Evolutionary conservation across 37 sponge, comb jelly and placozoan species (phyloP).

Genomic region (Mnemiopsis leidyi): DNA sequence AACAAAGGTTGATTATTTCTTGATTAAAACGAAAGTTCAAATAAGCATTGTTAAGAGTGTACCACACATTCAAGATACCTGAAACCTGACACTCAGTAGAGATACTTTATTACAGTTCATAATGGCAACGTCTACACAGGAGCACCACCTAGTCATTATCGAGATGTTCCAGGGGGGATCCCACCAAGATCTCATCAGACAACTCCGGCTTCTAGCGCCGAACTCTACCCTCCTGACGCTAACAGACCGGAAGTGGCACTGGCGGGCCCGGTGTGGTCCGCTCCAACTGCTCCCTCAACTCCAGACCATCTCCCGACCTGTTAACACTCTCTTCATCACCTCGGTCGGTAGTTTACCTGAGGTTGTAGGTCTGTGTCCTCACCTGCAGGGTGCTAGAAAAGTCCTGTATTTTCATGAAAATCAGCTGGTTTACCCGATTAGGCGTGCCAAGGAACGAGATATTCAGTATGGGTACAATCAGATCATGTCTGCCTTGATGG

Average conservation of each 20-base stretch:
- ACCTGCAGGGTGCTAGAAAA: constrained; percentile 70
- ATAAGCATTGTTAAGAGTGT: too few relatives aligned
- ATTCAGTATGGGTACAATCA: constrained; percentile 91
- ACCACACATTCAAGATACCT: too few relatives aligned
- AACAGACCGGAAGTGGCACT: constrained; percentile 86
- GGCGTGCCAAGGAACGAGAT: constrained; percentile 81
- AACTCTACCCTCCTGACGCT: constrained; percentile 70
- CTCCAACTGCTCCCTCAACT: constrained; percentile 68
- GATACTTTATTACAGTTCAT: too few relatives aligned
- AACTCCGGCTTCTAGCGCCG: constrained; percentile 68
- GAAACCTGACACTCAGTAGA: too few relatives aligned
- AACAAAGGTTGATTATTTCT: too few relatives aligned
- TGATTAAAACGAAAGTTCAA: too few relatives aligned
- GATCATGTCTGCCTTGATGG: constrained; percentile 85
- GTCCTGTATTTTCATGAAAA: constrained; percentile 94
- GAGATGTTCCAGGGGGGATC: constrained; percentile 90
- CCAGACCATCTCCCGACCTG: not conserved
- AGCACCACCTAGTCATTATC: constrained; percentile 66
- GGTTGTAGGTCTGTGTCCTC: constrained; percentile 75
- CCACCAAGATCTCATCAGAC: constrained; percentile 75
- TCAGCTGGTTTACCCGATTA: constrained; percentile 85
- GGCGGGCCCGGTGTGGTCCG: constrained; percentile 81
- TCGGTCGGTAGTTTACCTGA: constrained; percentile 85
- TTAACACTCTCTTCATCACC: constrained; percentile 71
- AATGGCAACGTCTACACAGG: too few relatives aligned